A percentile compares a stretch with the other conserved stretches of the same genome.
phyloP scores from a whole-genome alignment of 35 echinoderm and acorn worm genomes.

The Hemicentrotus pulcherrimus region DNA sequence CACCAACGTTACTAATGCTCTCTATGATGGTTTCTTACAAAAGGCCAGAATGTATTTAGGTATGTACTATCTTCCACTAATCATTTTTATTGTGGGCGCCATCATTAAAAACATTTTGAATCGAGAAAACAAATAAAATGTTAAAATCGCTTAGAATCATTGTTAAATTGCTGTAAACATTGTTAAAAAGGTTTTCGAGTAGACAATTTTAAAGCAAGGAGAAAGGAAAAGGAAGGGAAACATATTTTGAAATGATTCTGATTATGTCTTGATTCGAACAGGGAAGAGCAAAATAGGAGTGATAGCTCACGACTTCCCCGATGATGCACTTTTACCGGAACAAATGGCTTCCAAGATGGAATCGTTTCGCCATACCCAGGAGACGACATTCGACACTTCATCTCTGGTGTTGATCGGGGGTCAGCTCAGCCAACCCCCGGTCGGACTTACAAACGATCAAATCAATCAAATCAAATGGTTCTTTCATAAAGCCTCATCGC shows the following conservation, averaged over 20 bases:
- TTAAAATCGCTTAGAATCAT: too few relatives aligned
- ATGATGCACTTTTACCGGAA: background rate
- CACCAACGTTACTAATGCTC: slow-evolving; percentile 30
- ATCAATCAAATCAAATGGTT: too few relatives aligned
- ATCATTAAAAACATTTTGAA: too few relatives aligned
- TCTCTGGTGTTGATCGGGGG: background rate
- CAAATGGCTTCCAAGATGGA: background rate
- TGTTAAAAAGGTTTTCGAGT: too few relatives aligned
- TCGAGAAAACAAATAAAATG: too few relatives aligned
- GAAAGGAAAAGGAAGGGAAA: background rate
- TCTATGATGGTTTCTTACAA: slow-evolving; percentile 33
- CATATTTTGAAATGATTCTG: background rate
- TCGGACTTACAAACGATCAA: background rate
- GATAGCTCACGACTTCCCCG: background rate
- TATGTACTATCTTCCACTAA: background rate
- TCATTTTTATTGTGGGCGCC: too few relatives aligned
- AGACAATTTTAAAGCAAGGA: too few relatives aligned
- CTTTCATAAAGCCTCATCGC: too few relatives aligned
- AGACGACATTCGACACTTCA: background rate
- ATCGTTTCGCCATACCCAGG: background rate
- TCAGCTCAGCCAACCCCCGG: background rate
- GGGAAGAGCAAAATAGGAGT: background rate
- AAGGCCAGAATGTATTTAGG: background rate
- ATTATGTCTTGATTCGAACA: background rate
- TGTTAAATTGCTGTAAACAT: too few relatives aligned